Evolutionary conservation across 2,797 vertebrate genomes (phyloP).

Genomic region (Falco columbarius): DNA sequence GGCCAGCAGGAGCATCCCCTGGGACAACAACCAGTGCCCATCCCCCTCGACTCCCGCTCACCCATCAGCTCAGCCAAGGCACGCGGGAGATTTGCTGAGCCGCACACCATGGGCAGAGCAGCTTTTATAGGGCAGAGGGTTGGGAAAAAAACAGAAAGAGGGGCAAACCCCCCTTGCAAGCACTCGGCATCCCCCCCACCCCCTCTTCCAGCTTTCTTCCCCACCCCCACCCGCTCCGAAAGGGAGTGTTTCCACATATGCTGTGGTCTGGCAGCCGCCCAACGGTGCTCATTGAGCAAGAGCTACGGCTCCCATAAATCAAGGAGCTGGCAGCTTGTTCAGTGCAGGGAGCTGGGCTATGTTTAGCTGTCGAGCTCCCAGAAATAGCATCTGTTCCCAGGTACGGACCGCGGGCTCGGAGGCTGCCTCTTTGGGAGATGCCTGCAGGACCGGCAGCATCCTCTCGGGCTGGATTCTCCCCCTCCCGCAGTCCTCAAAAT

Average conservation of each 20-base stretch:
- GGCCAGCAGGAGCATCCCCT: not conserved
- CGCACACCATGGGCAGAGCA: not conserved
- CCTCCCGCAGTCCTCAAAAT: not conserved
- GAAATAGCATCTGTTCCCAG: slow-evolving; percentile 7
- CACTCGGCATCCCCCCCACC: not conserved
- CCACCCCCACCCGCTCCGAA: accelerated
- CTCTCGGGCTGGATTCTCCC: not conserved
- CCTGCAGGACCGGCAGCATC: accelerated
- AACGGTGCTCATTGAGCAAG: not conserved
- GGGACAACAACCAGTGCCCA: not conserved
- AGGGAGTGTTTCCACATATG: not conserved
- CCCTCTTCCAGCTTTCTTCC: not conserved
- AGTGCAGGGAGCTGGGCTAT: not conserved
- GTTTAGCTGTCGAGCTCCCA: not conserved
- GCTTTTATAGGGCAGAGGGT: not conserved
- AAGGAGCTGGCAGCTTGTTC: not conserved
- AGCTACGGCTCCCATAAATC: not conserved
- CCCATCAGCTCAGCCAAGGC: not conserved
- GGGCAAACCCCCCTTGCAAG: not conserved
- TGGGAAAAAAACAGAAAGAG: not conserved
- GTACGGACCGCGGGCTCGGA: not conserved
- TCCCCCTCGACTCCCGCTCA: not conserved
- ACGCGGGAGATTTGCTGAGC: not conserved
- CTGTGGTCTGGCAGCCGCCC: not conserved
- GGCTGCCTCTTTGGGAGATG: not conserved